phyloP scores from a whole-genome alignment of 2,888 invertebrate genomes.

The Petrolisthes manimaculis region DNA sequence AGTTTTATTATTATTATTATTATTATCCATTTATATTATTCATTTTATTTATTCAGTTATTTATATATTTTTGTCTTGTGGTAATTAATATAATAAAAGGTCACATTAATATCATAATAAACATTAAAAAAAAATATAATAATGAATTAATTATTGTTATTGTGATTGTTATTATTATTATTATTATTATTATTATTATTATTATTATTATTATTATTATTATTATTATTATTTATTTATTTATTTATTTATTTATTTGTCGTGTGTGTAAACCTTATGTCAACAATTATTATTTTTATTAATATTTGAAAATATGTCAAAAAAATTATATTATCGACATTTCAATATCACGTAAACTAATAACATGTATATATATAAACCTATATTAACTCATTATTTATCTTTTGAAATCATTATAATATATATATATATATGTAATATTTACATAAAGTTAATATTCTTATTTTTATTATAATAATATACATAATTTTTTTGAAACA shows the following conservation, averaged over 20 bases:
- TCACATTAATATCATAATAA: not conserved
- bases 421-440: too few relatives aligned
- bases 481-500: too few relatives aligned
- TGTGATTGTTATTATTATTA: not conserved
- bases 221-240: not conserved
- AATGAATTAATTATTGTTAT: not conserved
- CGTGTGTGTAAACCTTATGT: not conserved
- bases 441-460: too few relatives aligned
- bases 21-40: too few relatives aligned
- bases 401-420: not conserved
- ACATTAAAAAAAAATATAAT: not conserved
- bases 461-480: too few relatives aligned
- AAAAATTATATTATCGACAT: not conserved
- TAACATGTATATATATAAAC: not conserved
- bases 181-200: not conserved
- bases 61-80: too few relatives aligned
- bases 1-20: too few relatives aligned
- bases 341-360: too few relatives aligned
- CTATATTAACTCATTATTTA: not conserved
- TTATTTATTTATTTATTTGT: not conserved
- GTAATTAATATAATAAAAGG: too few relatives aligned
- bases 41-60: too few relatives aligned
- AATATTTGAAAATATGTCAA: not conserved
- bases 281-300: not conserved
- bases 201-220: slow-evolving; percentile 1